Percentiles rank a stretch among this genome's conserved stretches.
phyloP scores from a whole-genome alignment of 2,888 invertebrate genomes.

The Argynnis bischoffii region DNA sequence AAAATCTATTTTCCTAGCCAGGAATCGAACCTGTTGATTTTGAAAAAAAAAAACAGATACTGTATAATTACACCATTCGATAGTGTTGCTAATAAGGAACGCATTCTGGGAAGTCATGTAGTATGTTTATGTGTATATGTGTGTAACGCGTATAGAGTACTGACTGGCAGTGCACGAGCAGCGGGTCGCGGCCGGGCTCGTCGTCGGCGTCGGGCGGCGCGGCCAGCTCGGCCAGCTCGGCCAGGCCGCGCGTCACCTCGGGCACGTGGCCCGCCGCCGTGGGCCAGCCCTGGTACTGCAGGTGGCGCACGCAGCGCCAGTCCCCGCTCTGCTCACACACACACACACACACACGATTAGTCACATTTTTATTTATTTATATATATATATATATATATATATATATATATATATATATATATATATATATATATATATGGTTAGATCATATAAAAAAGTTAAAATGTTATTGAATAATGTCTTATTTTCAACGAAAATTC shows the following conservation, averaged over 20 bases:
- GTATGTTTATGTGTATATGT: too few species aligned
- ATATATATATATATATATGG: too few species aligned
- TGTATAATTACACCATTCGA: too few species aligned
- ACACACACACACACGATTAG: background rate
- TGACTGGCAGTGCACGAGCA: conserved; percentile 89
- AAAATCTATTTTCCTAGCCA: too few species aligned
- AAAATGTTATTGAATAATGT: too few species aligned
- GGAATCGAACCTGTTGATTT: too few species aligned
- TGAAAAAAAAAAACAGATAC: too few species aligned
- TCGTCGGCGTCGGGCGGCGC: conserved; percentile 62
- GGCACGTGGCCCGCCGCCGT: conserved; percentile 94
- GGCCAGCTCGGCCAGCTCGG: conserved; percentile 92
- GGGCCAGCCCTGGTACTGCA: conserved; percentile 96
- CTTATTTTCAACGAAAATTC: too few species aligned
- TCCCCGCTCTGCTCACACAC: conserved; percentile 84
- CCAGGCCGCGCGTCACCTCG: conserved; percentile 92
- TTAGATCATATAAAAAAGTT: too few species aligned
- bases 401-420: background rate
- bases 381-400: background rate
- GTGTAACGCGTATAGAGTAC: conserved; percentile 21
- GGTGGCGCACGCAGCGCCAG: conserved; percentile 88
- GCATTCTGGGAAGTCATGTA: too few species aligned
- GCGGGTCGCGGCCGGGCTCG: conserved; percentile 80
- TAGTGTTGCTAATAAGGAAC: too few species aligned
- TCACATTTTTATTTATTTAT: too few species aligned